Base-by-base conservation (phyloP, 2,888 invertebrate species). In the Formica aserva region DNA sequence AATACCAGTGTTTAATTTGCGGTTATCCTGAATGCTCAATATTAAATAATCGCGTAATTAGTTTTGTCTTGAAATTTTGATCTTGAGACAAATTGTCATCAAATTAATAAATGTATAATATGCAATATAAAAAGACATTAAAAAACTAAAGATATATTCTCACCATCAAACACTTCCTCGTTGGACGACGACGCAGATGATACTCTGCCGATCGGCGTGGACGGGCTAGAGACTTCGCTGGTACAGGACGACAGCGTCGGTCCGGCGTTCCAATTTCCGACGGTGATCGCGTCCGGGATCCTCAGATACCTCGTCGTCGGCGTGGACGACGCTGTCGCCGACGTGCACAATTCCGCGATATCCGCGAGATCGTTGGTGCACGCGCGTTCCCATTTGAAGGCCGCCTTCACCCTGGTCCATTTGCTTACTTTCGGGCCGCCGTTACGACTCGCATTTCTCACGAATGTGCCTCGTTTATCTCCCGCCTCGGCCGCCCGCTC, bases 371-470 rank as follows among this genome's bases (percentile, higher is more conserved):
- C 91, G 38, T 95, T 95, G 95, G 95, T 95, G 87, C 96, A 96
- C 0, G 97, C 97, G 90, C 97, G 97, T 93, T 98, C 98, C 98
- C 98, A 98, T 91, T 97, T 97, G 91, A 98, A 97, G 18, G 98
- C 98, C 66, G 98, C 98, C 94, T 98, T 98, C 13, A 98, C 98
- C 95, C 97, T 97, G 0, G 98, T 98, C 98, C 98, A 98, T 93
- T 98, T 98, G 0, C 98, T 98, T 71, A 97, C 96, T 92, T 97
- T 97, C 0, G 97, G 95, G 81, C 92, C 88, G n/a, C 76, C 65
- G 3, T 65, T 81, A 1, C 71, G 65, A 13, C 52, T 35, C 0
- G 62, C 86, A 67, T 83, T 85, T 0, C 35, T 22, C 15, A 55
- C 71, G 0, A n/a, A n/a, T n/a, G n/a, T 2, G 2, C n/a, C 66